Conservation (phyloP, 2,113 vertebrate genomes). For the Notothenia rossii region DNA sequence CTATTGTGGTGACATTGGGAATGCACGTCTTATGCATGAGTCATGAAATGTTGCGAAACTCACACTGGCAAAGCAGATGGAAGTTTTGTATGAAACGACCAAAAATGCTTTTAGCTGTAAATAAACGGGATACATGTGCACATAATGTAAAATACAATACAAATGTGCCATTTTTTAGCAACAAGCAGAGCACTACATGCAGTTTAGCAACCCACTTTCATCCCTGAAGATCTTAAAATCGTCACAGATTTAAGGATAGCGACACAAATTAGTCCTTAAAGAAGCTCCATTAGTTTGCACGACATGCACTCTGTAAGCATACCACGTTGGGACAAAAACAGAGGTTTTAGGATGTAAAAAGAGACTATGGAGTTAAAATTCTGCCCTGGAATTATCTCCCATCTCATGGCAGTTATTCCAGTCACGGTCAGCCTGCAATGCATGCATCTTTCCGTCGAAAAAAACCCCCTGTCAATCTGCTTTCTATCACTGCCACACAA, state of each 20-base stretch:
- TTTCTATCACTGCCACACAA: constrained; percentile 34
- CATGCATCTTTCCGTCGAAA: constrained; percentile 67
- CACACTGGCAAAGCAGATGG: constrained; percentile 40
- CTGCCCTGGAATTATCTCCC: constrained; percentile 34
- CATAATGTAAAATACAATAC: not conserved
- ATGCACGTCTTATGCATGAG: constrained; percentile 72
- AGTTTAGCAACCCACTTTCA: not conserved
- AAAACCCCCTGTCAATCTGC: constrained; percentile 47
- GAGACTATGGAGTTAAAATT: constrained; percentile 2
- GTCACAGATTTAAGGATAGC: not conserved
- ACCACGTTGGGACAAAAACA: not conserved
- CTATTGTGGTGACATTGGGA: constrained; percentile 57
- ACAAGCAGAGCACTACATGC: not conserved
- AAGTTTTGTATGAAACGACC: constrained; percentile 58
- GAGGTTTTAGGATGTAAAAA: not conserved
- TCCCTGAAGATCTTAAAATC: not conserved
- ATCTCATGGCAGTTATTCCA: constrained; percentile 69
- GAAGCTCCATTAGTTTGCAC: constrained; percentile 4
- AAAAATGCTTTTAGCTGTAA: constrained; percentile 9
- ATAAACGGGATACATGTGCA: not conserved
- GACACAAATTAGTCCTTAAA: not conserved
- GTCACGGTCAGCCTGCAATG: constrained; percentile 73
- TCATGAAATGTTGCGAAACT: constrained; percentile 77
- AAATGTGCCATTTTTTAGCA: not conserved
- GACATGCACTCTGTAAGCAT: not conserved